Base-by-base conservation (phyloP, 23 tunicate genomes). In the Aplidium turbinatum region DNA sequence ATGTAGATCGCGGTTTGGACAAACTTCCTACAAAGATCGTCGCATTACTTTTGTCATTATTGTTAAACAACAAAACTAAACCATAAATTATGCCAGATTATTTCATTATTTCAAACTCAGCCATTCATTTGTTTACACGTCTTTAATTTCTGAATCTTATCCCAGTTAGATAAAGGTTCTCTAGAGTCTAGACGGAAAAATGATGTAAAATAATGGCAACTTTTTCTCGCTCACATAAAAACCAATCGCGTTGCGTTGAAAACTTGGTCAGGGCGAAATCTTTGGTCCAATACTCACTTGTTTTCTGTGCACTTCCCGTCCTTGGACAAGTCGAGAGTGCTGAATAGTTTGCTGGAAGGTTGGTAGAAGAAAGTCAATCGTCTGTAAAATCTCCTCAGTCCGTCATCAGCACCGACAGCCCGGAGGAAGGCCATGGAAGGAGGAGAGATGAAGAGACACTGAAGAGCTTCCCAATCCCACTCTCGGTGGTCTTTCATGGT, bases 391-490 rank as follows among this genome's bases (percentile, higher is more conserved):
- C 83, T 36, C 13, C 75, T 73, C 29, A 77, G 58, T 6, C 76
- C 69, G 68, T 88, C 96, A 33, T 88, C 87, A 2, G 58, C 47
- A 6, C 67, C 83, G 31, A 88, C 73, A n/a, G 32, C 76, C 25
- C 70, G 69, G 31, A 81, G 51, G 4, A 58, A 61, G 0, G 82
- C 16, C 32, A 70, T 31, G 48, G 61, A 75, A 26, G 62, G 81
- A n/a, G 83, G 81, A 61, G 85, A 68, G 23, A 81, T 68, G 32
- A 80, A 75, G 73, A 81, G 87, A 35, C 75, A 81, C 29, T 78
- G 48, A 16, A 88, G 70, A 25, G 79, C 87, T 4, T 75, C 83
- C 96, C 96, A 88, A 56, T 88, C 82, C 96, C 96, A 88, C 20
- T 75, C 80, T 32, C n/a, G 67, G 72, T 82, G 77, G 26, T 88